Base-by-base conservation (phyloP, 92 coral and sea anemone species). In the Paramuricea clavata region DNA sequence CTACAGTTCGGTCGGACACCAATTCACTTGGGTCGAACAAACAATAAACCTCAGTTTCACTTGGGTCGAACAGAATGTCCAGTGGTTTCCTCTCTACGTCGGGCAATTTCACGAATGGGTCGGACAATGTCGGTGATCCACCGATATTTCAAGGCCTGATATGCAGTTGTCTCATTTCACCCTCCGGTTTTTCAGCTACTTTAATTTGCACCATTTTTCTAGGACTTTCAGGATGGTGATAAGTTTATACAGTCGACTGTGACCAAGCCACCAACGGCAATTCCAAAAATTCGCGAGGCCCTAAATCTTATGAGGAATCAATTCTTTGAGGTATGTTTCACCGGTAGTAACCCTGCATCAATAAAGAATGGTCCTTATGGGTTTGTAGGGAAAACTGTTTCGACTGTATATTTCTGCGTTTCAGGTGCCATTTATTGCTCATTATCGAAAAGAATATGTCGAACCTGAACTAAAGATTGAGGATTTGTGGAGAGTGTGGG, bases 361-460 rank as follows among this genome's bases (percentile, higher is more conserved):
- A n/a, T n/a, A n/a, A n/a, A n/a, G n/a, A n/a, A n/a, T n/a, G n/a
- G n/a, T n/a, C 30, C 31, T 5, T 23, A 23, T 12, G 10, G 31
- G 69, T 6, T 11, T 12, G 5, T 12, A 5, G 7, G 31, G 12
- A 61, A 61, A 11, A 30, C 1, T n/a, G 17, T 23, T 5, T 3
- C 25, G 22, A 62, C 7, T 12, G 12, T 16, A 8, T 28, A 10
- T 30, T 21, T 49, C 44, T 76, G 21, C n/a, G 22, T 49, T 65
- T 65, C 71, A 97, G 99, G 98, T 97, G 32, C 98, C 99, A 19
- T 97, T 97, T 35, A 97, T 97, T 49, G 98, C 99, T 54, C 93
- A 92, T 81, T 97, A 97, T 91, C 92, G 99, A 49, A 97, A 97
- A 74, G 99, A 97, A 64, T 94, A 97, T 82, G 92, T 97, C 62